Evolutionary conservation across 2,888 invertebrate genomes (phyloP).

Genomic region (Aproaerema taeniolella): DNA sequence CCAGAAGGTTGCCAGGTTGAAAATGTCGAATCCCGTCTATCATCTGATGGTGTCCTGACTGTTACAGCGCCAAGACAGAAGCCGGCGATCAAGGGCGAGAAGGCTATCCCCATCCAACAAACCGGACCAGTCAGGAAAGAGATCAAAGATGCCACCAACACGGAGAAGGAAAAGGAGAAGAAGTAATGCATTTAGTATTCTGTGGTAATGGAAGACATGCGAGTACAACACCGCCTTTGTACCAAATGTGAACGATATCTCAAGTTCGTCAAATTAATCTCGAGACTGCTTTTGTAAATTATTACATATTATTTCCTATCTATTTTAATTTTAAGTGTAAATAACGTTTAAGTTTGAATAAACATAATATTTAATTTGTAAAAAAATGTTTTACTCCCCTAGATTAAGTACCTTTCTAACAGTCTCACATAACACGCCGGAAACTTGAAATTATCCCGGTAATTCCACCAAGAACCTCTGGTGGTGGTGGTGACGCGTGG

Average conservation of each 20-base stretch:
- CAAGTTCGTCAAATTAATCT: neutral
- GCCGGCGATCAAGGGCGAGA: conserved; percentile 35
- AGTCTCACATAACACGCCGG: too few species aligned
- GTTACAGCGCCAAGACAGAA: conserved; percentile 76
- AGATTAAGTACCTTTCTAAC: too few species aligned
- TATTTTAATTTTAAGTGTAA: too few species aligned
- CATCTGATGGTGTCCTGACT: conserved; percentile 84
- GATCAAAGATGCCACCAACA: conserved; percentile 47
- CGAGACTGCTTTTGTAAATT: neutral
- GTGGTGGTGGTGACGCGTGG: too few species aligned
- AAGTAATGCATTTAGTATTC: conserved; percentile 1
- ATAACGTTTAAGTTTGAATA: too few species aligned
- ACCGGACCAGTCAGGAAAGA: conserved; percentile 51
- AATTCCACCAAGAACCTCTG: too few species aligned
- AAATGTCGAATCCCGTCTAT: conserved; percentile 81
- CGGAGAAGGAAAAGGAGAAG: neutral
- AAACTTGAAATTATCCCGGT: too few species aligned
- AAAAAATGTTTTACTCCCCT: too few species aligned
- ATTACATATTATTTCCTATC: neutral
- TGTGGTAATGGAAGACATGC: neutral
- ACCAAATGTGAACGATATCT: neutral
- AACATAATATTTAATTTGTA: too few species aligned
- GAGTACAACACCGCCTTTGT: too few species aligned
- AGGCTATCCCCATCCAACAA: conserved; percentile 40
- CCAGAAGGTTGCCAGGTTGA: conserved; percentile 83